These are phyloP conservation scores for Eufriesea mexicana DNA, from an alignment of 1,140 invertebrate species.

Conservation along the genomic window DNA sequence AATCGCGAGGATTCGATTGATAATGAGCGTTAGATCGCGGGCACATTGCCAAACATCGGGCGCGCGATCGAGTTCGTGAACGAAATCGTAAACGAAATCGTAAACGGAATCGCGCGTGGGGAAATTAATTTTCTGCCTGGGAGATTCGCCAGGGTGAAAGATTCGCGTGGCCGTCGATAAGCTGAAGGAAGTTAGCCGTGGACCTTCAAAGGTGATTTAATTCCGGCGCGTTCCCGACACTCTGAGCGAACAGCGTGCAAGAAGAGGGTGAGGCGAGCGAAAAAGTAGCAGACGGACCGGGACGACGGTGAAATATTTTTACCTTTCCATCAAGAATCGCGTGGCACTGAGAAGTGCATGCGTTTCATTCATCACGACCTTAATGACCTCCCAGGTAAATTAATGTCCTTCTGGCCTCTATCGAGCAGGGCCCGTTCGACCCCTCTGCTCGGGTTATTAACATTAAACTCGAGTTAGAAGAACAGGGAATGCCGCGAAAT, in stretches of 20 bases:
- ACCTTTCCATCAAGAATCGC: slow-evolving; percentile 32
- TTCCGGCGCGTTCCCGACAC: not conserved
- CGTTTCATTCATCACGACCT: slow-evolving; percentile 21
- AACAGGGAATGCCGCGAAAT: not conserved
- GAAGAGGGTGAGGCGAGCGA: not conserved
- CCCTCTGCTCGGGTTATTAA: not conserved
- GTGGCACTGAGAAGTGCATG: slow-evolving; percentile 7
- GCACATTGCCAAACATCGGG: slow-evolving; percentile 34
- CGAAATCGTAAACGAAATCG: too few relatives aligned
- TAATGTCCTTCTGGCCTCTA: slow-evolving; percentile 11
- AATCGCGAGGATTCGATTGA: slow-evolving; percentile 51
- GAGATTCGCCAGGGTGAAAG: not conserved
- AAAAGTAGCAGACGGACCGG: not conserved
- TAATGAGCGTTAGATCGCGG: slow-evolving; percentile 26
- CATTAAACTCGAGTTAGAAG: not conserved
- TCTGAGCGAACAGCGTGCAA: not conserved
- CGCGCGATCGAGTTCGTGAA: not conserved
- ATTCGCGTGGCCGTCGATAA: not conserved
- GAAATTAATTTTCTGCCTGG: slow-evolving; percentile 40
- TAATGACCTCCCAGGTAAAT: slow-evolving; percentile 33
- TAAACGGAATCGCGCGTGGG: not conserved
- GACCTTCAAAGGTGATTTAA: not conserved
- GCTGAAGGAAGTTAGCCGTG: not conserved
- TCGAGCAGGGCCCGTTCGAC: not conserved
- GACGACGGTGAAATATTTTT: slow-evolving; percentile 38